Conservation (phyloP, 2,888 invertebrate genomes). For the Mongoloraphidia duomilia region DNA sequence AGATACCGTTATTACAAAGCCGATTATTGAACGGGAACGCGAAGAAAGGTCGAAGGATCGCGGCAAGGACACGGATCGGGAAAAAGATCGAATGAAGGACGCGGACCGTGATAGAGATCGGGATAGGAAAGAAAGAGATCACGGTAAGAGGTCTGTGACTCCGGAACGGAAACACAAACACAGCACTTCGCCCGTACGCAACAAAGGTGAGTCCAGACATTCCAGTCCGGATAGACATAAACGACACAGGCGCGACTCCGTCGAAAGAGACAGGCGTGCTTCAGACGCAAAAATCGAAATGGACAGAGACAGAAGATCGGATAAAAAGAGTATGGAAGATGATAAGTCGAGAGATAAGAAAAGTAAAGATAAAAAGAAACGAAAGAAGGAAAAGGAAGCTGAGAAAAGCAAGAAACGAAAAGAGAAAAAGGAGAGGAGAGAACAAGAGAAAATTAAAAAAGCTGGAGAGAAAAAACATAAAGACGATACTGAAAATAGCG, state of each 20-base stretch:
- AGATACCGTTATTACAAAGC: slow-evolving; percentile 5
- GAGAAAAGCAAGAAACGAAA: slow-evolving; percentile 31
- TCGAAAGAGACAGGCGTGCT: slow-evolving; percentile 25
- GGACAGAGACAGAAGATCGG: slow-evolving; percentile 8
- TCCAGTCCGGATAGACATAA: slow-evolving; percentile 25
- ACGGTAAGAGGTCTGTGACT: slow-evolving; percentile 14
- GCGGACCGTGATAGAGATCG: slow-evolving; percentile 33
- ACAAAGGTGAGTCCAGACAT: slow-evolving; percentile 13
- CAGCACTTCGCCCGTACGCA: slow-evolving; percentile 9
- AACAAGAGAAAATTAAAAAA: slow-evolving; percentile 37
- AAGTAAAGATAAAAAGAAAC: slow-evolving; percentile 37
- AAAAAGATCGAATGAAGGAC: slow-evolving; percentile 24
- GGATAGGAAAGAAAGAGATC: slow-evolving; percentile 22
- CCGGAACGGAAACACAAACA: slow-evolving; percentile 10
- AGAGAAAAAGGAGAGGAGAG: slow-evolving; percentile 35
- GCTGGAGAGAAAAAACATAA: slow-evolving; percentile 40
- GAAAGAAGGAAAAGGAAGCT: slow-evolving; percentile 36
- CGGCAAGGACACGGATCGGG: slow-evolving; percentile 7
- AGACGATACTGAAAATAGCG: slow-evolving; percentile 24
- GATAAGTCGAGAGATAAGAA: slow-evolving; percentile 23
- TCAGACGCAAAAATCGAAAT: slow-evolving; percentile 12
- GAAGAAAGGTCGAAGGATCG: slow-evolving; percentile 11
- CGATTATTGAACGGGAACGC: neutral
- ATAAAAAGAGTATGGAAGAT: slow-evolving; percentile 28
- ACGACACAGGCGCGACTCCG: slow-evolving; percentile 21